These are phyloP conservation scores for Asbolus verrucosus DNA, from an alignment of 1,140 invertebrate species.

Conservation along the genomic window DNA sequence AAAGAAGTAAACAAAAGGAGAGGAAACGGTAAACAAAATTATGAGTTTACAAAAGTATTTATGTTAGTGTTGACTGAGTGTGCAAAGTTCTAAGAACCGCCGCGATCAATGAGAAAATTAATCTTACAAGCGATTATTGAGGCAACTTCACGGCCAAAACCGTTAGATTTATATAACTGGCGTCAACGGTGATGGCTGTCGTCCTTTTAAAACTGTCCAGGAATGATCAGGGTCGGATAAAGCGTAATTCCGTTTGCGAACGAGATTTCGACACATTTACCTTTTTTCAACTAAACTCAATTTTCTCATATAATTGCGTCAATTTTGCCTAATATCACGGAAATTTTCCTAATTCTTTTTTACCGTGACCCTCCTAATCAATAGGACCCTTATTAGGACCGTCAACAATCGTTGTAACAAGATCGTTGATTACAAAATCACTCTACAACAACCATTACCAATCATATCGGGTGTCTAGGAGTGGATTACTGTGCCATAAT, in stretches of 20 bases:
- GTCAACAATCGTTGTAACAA: slow-evolving; percentile 3
- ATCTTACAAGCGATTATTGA: slow-evolving; percentile 47
- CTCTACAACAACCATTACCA: slow-evolving; percentile 29
- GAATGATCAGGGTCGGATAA: slow-evolving; percentile 47
- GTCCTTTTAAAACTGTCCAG: slow-evolving; percentile 43
- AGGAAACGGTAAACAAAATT: slow-evolving; percentile 48
- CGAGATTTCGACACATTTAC: slow-evolving; percentile 35
- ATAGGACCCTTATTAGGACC: not conserved
- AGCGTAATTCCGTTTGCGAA: slow-evolving; percentile 39
- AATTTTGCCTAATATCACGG: slow-evolving; percentile 17
- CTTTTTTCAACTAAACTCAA: slow-evolving; percentile 32
- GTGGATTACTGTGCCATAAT: slow-evolving; percentile 36
- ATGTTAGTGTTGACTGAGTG: slow-evolving; percentile 39
- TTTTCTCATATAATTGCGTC: slow-evolving; percentile 36
- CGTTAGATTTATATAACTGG: slow-evolving; percentile 50
- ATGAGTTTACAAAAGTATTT: slow-evolving; percentile 43
- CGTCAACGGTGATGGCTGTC: slow-evolving; percentile 47
- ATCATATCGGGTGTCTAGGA: slow-evolving; percentile 27
- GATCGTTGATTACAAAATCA: slow-evolving; percentile 26
- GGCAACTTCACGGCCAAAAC: slow-evolving; percentile 47
- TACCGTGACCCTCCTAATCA: not conserved
- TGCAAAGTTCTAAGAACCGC: slow-evolving; percentile 42
- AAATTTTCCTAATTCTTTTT: slow-evolving; percentile 11
- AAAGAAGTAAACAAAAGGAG: slow-evolving; percentile 40
- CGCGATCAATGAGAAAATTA: slow-evolving; percentile 48